Evolutionary conservation across 2,888 invertebrate species (phyloP), one percentile per base, ranked within the genome.

Genomic region (Hetaerina titia): DNA sequence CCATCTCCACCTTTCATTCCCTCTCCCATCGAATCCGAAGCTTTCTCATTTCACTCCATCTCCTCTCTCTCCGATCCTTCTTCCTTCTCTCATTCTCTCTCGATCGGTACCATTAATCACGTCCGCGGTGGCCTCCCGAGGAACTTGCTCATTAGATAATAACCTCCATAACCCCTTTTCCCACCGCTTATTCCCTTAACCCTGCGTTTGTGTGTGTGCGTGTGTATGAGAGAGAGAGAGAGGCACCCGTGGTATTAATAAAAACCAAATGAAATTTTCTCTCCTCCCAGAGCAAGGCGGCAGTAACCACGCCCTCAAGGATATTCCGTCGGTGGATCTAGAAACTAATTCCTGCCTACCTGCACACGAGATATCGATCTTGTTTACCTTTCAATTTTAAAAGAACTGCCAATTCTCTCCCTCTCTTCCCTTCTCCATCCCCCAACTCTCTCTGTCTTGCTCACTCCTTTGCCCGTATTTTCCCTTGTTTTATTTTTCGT

Each of bases 381-480:
- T 92, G 92, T 92, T 92, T 92, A 92, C 92, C 92, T 92, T 92
- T 92, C 92, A 92, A 92, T 92, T 92, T 92, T 92, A 22, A 74
- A 92, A 92, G 92, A 69, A n/a, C 45, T 90, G 90, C 60, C 90
- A 63, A 31, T 64, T n/a, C 89, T 89, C 89, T 58, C 89, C 31
- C 17, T 58, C n/a, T n/a, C n/a, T n/a, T 58, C 89, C 31, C 17
- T 58, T n/a, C n/a, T n/a, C n/a, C n/a, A n/a, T n/a, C 25, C 89
- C 25, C 58, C 8, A 63, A 31, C 63, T 2, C 90, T 25, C 7
- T 4, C 57, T 13, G 63, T 31, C 90, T 25, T 17, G 19, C 25
- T 90, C 63, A 60, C n/a, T 60, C n/a, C 15, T n/a, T 89, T 58
- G 22, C 57, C 89, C 22, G 56, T 22, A 22, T 89, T 19, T 89